Base-by-base conservation (phyloP, 2,797 vertebrate genomes). In the Sciaenops ocellatus region DNA sequence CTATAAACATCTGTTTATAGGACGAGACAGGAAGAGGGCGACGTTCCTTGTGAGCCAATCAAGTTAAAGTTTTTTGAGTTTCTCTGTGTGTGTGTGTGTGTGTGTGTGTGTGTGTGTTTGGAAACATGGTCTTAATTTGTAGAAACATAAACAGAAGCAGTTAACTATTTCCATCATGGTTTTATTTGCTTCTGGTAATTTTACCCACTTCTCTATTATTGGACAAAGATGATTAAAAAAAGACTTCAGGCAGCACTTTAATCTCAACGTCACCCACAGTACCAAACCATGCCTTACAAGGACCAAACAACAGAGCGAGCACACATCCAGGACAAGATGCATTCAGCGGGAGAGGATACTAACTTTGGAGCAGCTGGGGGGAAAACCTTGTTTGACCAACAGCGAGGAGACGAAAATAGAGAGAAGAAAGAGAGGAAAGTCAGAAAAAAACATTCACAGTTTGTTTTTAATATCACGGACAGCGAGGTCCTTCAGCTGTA, bases 351-450 rank as follows among this genome's bases (percentile, higher is more conserved):
- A 79, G 60, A 64, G 46, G 84, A 89, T 97, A 99, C 98, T 98
- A 96, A 99, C 98, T 98, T 98, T 93, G 95, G 94, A 94, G 94
- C 82, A 50, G 96, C 94, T 84, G 97, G 97, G 90, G 91, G 78
- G 95, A 98, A 95, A 85, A 97, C 95, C 98, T 99, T 90, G 75
- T 85, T 85, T 60, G 79, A 92, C 74, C 87, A 38, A 80, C 69
- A 59, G 73, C 22, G 28, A 24, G 59, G 17, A 74, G 20, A 52
- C 6, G 7, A 48, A 46, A 11, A 26, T 5, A 80, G 46, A 69
- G 42, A 75, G 12, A 6, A 18, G 56, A 26, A 46, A 63, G 42
- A 64, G 67, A 73, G 20, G 20, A 79, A 1, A 38, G 56, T 54
- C 12, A 28, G 59, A 74, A 52, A 78, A 28, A 50, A 68, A 69